Evolutionary conservation across 2,797 vertebrate species (phyloP).

Genomic region (Danionella dracula): DNA sequence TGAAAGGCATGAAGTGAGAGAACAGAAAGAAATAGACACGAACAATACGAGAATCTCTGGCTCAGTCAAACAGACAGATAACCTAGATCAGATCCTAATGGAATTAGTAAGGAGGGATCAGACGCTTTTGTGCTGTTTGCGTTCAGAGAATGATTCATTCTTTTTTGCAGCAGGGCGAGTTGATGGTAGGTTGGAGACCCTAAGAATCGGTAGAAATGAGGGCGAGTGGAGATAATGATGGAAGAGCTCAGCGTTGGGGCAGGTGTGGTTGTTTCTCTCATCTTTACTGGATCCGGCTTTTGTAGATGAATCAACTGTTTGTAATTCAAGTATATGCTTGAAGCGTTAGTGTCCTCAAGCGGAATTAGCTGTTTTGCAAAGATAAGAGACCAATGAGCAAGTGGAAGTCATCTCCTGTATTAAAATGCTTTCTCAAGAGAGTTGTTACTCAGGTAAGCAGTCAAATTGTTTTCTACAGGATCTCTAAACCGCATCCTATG

Average conservation of each 20-base stretch:
- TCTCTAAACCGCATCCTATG: neutral
- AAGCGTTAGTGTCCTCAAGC: neutral
- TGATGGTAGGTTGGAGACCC: slow-evolving; percentile 2
- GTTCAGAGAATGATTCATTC: neutral
- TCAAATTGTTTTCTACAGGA: neutral
- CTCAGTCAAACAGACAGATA: slow-evolving; percentile 20
- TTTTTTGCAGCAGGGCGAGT: neutral
- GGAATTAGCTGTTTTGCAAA: neutral
- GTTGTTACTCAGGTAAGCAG: neutral
- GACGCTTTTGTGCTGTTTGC: neutral
- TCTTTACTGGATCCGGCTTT: neutral
- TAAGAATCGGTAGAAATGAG: slow-evolving; percentile 13
- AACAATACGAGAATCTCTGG: slow-evolving; percentile 15
- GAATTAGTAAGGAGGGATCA: slow-evolving; percentile 19
- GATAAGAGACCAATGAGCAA: neutral
- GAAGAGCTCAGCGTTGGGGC: slow-evolving; percentile 6
- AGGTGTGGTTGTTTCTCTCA: slow-evolving; percentile 10
- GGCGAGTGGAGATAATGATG: slow-evolving; percentile 1
- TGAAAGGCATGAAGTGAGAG: slow-evolving; percentile 14
- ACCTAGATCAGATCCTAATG: slow-evolving; percentile 8
- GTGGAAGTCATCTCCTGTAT: neutral
- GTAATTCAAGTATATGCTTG: neutral
- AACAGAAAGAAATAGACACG: slow-evolving; percentile 4
- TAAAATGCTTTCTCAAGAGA: too few relatives aligned
- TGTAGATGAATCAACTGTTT: neutral